Evolutionary conservation across 2,888 invertebrate species (phyloP).

Genomic region (Euproctis similis): DNA sequence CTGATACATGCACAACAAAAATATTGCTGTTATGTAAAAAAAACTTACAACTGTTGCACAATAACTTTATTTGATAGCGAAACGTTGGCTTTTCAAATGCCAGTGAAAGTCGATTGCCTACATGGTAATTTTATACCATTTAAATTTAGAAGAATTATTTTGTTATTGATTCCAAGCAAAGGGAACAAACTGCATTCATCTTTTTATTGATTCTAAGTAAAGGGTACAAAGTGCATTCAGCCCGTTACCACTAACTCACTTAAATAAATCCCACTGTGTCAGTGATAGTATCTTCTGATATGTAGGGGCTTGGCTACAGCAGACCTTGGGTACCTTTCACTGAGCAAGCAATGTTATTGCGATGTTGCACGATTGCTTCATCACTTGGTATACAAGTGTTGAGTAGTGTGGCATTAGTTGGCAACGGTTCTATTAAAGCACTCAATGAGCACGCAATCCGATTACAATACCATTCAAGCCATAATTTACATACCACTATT

Average conservation of each 20-base stretch:
- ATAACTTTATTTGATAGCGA: conserved; percentile 70
- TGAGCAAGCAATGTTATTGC: conserved; percentile 4
- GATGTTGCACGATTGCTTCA: conserved; percentile 6
- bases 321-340: conserved; percentile 8
- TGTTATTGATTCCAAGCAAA: background rate
- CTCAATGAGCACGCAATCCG: too few species aligned
- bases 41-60: conserved; percentile 71
- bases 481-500: too few species aligned
- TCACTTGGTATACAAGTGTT: conserved; percentile 1
- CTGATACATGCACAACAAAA: too few species aligned
- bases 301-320: conserved; percentile 2
- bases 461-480: too few species aligned
- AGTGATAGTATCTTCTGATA: conserved; percentile 1
- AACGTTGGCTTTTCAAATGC: conserved; percentile 65
- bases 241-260: too few species aligned
- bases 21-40: too few species aligned
- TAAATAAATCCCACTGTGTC: too few species aligned
- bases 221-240: too few species aligned
- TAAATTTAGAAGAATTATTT: conserved; percentile 9
- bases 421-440: conserved; percentile 4
- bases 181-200: background rate
- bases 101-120: conserved; percentile 69
- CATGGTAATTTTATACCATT: conserved; percentile 25
- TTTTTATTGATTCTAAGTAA: too few species aligned
- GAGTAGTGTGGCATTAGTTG: conserved; percentile 1